These are phyloP conservation scores for Myocastor coypus DNA, from an alignment of 2,113 vertebrate species.

Conservation along the genomic window DNA sequence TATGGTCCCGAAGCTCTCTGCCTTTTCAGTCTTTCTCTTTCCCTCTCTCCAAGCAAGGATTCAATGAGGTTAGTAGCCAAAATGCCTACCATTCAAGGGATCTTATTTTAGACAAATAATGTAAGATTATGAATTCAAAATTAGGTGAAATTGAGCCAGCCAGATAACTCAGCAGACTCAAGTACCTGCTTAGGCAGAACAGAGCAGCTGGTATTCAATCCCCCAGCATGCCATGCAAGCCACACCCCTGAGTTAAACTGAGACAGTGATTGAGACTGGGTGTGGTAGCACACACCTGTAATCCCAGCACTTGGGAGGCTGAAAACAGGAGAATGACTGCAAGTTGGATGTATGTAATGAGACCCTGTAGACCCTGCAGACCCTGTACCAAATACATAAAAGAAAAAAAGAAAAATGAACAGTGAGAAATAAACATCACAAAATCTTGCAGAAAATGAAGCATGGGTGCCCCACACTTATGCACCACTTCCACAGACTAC, in stretches of 20 bases:
- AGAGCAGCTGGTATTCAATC: too few relatives aligned
- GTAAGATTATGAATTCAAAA: constrained; percentile 27
- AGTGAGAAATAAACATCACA: background rate
- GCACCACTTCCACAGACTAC: background rate
- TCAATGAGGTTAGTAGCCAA: background rate
- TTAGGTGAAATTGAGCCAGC: background rate
- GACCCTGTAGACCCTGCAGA: too few relatives aligned
- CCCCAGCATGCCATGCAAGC: too few relatives aligned
- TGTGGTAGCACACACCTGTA: too few relatives aligned
- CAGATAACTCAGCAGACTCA: too few relatives aligned
- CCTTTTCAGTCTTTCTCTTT: background rate
- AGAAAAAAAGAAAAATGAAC: background rate
- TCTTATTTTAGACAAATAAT: constrained; percentile 26
- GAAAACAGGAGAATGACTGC: too few relatives aligned
- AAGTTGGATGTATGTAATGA: too few relatives aligned
- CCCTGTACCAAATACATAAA: too few relatives aligned
- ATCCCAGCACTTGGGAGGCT: too few relatives aligned
- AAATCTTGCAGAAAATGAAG: background rate
- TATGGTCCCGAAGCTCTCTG: accelerated
- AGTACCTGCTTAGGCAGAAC: too few relatives aligned
- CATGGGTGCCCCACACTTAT: background rate
- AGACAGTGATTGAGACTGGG: too few relatives aligned
- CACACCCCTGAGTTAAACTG: too few relatives aligned
- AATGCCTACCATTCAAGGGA: background rate
- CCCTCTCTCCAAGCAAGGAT: background rate